Conservation (phyloP, 2,113 vertebrate species). For the Rhegmatorhina hoffmannsi region DNA sequence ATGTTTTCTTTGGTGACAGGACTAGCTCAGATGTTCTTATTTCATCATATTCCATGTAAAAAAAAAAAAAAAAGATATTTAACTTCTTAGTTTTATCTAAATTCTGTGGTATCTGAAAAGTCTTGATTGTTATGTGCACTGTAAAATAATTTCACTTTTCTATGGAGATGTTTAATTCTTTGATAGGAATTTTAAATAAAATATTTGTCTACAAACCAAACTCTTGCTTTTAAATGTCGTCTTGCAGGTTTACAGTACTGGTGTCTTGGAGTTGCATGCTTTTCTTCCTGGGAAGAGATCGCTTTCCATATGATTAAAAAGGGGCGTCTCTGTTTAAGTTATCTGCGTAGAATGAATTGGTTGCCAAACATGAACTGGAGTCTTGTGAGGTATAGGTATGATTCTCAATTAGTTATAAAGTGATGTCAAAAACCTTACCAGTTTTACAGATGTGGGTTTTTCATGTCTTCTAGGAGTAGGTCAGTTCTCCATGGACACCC, state of each 20-base stretch:
- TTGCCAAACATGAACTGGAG: background rate
- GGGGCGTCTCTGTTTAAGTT: background rate
- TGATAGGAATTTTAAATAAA: background rate
- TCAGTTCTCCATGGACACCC: no score
- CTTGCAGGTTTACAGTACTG: background rate
- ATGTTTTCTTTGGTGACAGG: background rate
- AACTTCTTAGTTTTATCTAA: background rate
- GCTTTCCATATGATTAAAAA: background rate
- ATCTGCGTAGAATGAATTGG: background rate
- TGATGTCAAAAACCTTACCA: background rate
- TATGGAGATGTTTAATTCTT: background rate
- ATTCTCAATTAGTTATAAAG: background rate
- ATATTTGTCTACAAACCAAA: background rate
- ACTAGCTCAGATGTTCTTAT: background rate
- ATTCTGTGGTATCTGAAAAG: background rate
- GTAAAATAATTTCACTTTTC: background rate
- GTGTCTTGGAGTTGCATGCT: background rate
- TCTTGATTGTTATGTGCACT: background rate
- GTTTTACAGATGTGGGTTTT: background rate
- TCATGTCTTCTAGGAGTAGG: background rate
- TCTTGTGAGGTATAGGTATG: background rate
- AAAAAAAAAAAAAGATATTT: background rate
- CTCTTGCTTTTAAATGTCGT: background rate
- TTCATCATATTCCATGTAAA: background rate
- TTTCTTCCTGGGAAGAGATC: background rate